These are phyloP conservation scores for Phylloscopus collybita DNA, from an alignment of 2,797 vertebrate species.

Conservation along the genomic window DNA sequence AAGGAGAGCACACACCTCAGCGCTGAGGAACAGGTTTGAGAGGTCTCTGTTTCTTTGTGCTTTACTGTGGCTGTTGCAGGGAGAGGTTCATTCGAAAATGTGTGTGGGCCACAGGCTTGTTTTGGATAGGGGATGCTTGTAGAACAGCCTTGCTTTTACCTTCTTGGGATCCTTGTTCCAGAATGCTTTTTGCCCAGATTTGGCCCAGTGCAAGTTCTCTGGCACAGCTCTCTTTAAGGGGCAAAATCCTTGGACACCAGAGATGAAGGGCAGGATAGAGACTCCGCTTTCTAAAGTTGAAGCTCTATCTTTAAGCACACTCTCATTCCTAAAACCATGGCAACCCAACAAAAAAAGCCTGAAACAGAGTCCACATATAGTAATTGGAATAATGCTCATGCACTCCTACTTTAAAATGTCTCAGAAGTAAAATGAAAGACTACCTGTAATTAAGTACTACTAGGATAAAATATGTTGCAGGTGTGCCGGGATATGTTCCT, in stretches of 20 bases:
- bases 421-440: not conserved
- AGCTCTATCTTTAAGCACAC: not conserved
- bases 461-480: not conserved
- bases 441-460: not conserved
- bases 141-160: not conserved
- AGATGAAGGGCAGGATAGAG: not conserved
- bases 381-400: not conserved
- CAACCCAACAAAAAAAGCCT: not conserved
- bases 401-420: not conserved
- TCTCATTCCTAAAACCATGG: not conserved
- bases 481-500: not conserved
- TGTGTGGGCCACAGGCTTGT: not conserved
- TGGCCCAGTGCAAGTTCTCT: not conserved
- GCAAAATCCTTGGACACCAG: not conserved
- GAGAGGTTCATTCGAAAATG: rapidly evolving
- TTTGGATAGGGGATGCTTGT: not conserved
- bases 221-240: not conserved
- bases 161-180: not conserved
- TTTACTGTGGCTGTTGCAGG: not conserved
- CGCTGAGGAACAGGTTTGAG: not conserved
- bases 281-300: not conserved
- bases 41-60: slow-evolving; percentile 37
- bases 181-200: not conserved
- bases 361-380: not conserved
- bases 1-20: not conserved